Base-by-base conservation (phyloP, 2,113 vertebrate genomes). In the Catharus minimus region DNA sequence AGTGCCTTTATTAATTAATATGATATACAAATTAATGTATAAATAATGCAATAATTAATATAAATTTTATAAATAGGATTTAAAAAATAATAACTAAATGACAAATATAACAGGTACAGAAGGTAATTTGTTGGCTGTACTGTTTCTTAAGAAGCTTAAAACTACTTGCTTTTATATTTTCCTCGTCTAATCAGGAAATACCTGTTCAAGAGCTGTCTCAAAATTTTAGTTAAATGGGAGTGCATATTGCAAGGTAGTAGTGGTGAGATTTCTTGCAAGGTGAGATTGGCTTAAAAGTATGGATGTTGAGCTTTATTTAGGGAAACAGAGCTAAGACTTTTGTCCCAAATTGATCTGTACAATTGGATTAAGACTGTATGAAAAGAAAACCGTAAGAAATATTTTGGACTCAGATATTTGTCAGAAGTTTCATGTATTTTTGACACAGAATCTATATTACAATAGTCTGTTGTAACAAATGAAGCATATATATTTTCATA, bases 81-180 rank as follows among this genome's bases (percentile, higher is more conserved):
- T 49, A 19, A 24, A 56, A 83, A 86, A n/a, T 11, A 50, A n/a
- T 41, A 57, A 23, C 8, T 60, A 12, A 84, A 69, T 73, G 38
- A 56, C 43, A 66, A 53, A 9, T 49, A 14, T 62, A 43, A 18
- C 8, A 56, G 13, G 7, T 49, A 16, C 16, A 23, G 17, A 76
- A 56, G 43, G 10, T 32, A 82, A 47, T 32, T 82, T 81, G 13
- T 78, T 78, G 15, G 30, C 33, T 76, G 13, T 44, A 13, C 30
- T 67, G 43, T 75, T 78, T 86, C 64, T 76, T 49, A 88, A 87
- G 44, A 71, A 74, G 66, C 32, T 50, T 64, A 60, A 68, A 89
- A 57, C 68, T 43, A 24, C 76, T 94, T 86, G 14, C n/a, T 69
- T 90, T 67, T 66, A 82, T 10, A 39, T 50, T 85, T 94, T 94